Base-by-base conservation (phyloP, 2,113 vertebrate species). In the Plectropomus leopardus region DNA sequence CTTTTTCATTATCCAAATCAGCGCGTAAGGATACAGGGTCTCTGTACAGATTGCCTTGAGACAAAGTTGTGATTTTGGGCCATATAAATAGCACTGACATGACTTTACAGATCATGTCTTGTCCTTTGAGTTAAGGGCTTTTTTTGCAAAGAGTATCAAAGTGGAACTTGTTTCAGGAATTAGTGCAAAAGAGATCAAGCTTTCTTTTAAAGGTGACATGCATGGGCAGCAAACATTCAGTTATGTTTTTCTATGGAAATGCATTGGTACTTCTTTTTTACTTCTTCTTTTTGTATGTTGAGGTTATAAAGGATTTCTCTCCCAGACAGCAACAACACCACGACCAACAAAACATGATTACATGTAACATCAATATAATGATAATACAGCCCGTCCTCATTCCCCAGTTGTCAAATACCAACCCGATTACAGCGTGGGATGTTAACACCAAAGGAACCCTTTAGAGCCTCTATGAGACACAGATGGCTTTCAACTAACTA, bases 81-180 rank as follows among this genome's bases (percentile, higher is more conserved):
- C 30, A 28, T n/a, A n/a, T 44, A 36, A 16, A 34, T 42, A 19
- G n/a, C 36, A 54, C 23, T 21, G 4, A 16, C 13, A 24, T 59
- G 51, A 65, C 58, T 36, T 24, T 66, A 69, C 21, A 8, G 24
- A 21, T 15, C 28, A 21, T 17, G 32, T 47, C 19, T 48, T 55
- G n/a, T 51, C 36, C 51, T 24, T 21, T 59, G 34, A 54, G 17
- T 59, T 1, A 61, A 68, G 7, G 14, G 26, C 5, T 45, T 45
- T 1, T 40, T 72, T 42, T 59, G 17, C 44, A 58, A 71, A 51
- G 21, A 14, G 57, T 40, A 40, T 51, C 4, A 34, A 76, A 65
- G 53, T 26, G 4, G 11, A 71, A 16, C 19, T 5, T 60, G 19
- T 47, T 54, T 21, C 9, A 68, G 40, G 26, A 51, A 67, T 34